Base-by-base conservation (phyloP, 2,113 vertebrate species). In the Phyllostomus discolor region DNA sequence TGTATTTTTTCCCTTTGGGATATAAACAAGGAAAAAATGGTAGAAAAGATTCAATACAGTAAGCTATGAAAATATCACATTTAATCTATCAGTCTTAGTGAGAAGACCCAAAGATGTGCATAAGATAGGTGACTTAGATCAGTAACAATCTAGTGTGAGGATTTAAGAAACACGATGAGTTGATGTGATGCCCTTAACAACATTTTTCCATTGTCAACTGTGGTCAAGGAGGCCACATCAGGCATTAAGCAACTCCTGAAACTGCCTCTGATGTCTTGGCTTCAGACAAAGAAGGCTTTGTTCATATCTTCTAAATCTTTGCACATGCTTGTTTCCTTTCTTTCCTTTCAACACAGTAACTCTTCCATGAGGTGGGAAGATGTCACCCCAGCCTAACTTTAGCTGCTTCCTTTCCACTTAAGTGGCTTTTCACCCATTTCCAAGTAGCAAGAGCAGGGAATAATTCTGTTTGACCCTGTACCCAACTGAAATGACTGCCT, bases 1-100 rank as follows among this genome's bases (percentile, higher is more conserved):
- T 97, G 70, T 84, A 89, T 96, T 96, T 93, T 93, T 89, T 96
- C 95, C 88, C 85, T 87, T 85, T 72, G 87, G 48, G 3, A 72
- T 84, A 96, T 90, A 97, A 97, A 96, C 88, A 96, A 89, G 20
- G 35, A 43, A 52, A 54, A 88, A 79, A 70, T 54, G 15, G 14
- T 64, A 92, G 35, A 76, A 31, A 82, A 90, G 24, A 87, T 73
- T 64, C 75, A 81, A 78, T 75, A 78, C 19, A 85, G 62, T 48
- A 88, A 96, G 95, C 17, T 46, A 41, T 35, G 59, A 84, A 59
- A 14, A 76, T 85, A 95, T 57, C 50, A 79, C 11, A 16, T 88
- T 75, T 38, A 52, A 73, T 83, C n/a, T 91, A 69, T 46, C 24
- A 20, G 48, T 79, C 43, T 96, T 73, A 78, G n/a, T 22, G 43